Percentiles rank a stretch among this genome's conserved stretches.
Conservation (phyloP, 2,888 invertebrate genomes). For the Synanthedon formicaeformis region DNA sequence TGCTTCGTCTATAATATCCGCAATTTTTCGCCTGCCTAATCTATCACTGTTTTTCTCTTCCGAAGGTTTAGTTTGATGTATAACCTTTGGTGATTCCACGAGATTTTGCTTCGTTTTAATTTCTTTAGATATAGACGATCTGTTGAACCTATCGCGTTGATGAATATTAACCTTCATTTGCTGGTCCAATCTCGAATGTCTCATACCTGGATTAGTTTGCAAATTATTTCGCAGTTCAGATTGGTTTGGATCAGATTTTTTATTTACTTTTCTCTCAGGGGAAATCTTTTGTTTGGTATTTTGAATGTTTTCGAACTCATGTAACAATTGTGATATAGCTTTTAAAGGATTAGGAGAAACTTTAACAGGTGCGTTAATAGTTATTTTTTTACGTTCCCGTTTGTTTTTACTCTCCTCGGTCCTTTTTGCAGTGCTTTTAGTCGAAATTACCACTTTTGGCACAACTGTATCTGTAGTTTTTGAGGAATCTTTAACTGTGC, state of each 20-base stretch:
- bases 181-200: conserved; percentile 27
- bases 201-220: conserved; percentile 20
- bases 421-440: conserved; percentile 27
- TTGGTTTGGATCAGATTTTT: conserved; percentile 21
- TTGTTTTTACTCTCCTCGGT: conserved; percentile 23
- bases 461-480: conserved; percentile 16
- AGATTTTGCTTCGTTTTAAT: conserved; percentile 11
- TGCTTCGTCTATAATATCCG: conserved; percentile 48
- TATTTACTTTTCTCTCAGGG: conserved; percentile 22
- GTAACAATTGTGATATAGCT: conserved; percentile 52
- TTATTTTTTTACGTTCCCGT: conserved; percentile 22
- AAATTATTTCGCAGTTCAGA: conserved; percentile 16
- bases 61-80: not conserved
- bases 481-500: conserved; percentile 5
- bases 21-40: conserved; percentile 25
- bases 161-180: conserved; percentile 16
- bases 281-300: conserved; percentile 27
- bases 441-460: conserved; percentile 46
- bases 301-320: conserved; percentile 48
- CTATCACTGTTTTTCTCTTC: not conserved
- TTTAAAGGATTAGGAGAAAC: conserved; percentile 33
- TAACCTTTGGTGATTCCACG: not conserved
- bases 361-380: conserved; percentile 15
- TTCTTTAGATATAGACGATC: conserved; percentile 12
- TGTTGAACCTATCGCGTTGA: conserved; percentile 11